Percentiles rank a stretch among this genome's conserved stretches.
Conservation (phyloP, 2,113 vertebrate genomes). For the Anoplopoma fimbria region DNA sequence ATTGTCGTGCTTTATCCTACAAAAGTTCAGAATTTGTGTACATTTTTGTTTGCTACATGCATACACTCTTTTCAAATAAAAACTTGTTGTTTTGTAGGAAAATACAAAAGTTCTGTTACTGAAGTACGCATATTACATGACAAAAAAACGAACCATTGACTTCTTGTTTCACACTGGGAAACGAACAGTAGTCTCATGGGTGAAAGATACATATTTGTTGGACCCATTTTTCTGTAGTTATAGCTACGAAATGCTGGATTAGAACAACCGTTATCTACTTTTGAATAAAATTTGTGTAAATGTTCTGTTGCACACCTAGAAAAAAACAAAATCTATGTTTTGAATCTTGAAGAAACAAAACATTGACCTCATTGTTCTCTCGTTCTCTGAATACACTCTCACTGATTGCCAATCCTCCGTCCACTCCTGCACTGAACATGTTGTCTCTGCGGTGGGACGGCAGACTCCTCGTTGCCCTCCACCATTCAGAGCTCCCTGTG, state of each 20-base stretch:
- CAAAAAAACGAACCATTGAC: no score
- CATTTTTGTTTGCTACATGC: no score
- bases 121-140: no score
- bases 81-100: no score
- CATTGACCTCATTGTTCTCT: conserved; percentile 3
- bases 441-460: conserved; percentile 11
- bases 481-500: conserved; percentile 57
- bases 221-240: no score
- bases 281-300: not conserved
- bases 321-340: not conserved
- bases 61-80: no score
- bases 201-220: no score
- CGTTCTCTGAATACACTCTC: conserved; percentile 2
- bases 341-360: not conserved
- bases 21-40: no score
- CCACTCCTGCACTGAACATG: conserved; percentile 7
- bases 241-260: no score
- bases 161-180: no score
- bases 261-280: not conserved
- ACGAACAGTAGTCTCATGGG: no score
- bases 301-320: not conserved
- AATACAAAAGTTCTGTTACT: no score
- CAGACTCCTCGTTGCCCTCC: conserved; percentile 41
- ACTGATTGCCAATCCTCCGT: not conserved
- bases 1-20: not conserved